Evolutionary conservation across 2,888 invertebrate species (phyloP), one percentile per base, ranked within the genome.

Genomic region (Hipparchia semele): DNA sequence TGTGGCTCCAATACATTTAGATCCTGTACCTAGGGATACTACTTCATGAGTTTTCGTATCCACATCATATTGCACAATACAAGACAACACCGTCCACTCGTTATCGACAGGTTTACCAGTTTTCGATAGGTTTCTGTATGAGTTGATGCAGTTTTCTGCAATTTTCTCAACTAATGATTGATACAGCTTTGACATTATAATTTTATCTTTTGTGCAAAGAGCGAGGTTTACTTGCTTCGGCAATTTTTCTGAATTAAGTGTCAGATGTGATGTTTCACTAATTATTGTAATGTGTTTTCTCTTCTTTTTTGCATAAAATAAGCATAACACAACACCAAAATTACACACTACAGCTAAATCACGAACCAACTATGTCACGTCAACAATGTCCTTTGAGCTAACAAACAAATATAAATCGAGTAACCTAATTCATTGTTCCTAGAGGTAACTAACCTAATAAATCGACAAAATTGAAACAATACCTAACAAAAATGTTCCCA

Each of bases 21-120:
- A 97, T 0, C 99, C 99, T 2, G 98, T 98, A 2, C 98, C 98
- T 70, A 98, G 86, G n/a, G 98, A 95, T 46, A 98, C 96, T 4
- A 98, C 95, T 83, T 95, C 94, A 56, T 90, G 80, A 6, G 82
- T 79, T 64, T 87, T 80, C 51, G 79, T 81, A 10, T 68, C 73
- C 60, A 77, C 85, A 68, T 96, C 87, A 79, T 94, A 90, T 84
- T 95, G 86, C 12, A 98, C 94, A 61, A 98, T 93, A 76, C 96
- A 96, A 0, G 98, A 96, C 51, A 98, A 85, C 33, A 98, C 95
- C 2, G 98, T 98, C 98, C 98, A 99, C 88, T 99, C 97, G 72
- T 89, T 92, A 51, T 85, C 83, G 33, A 91, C 91, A 0, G 98
- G 98, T 91, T 98, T 98, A 0, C 98, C 98, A 68, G 95, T 96